Base-by-base conservation (phyloP, 2,888 invertebrate species). In the Agrotis exclamationis region DNA sequence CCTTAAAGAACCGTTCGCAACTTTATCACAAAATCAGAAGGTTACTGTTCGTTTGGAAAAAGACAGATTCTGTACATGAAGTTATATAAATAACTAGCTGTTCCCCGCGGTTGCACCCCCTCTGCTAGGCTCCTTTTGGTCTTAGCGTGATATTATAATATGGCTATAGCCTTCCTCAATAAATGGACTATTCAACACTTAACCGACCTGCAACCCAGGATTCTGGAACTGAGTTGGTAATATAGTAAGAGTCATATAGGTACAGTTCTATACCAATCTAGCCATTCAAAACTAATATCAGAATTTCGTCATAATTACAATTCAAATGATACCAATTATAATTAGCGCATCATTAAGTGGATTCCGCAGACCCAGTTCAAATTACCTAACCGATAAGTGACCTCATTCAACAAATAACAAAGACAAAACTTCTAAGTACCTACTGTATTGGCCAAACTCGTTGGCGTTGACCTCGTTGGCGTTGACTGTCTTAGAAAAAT, bases 341-440 rank as follows among this genome's bases (percentile, higher is more conserved):
- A 82, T 78, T 50, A 81, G 64, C 45, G 24, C 45, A 71, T 60
- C 24, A 53, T 67, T 63, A 45, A 57, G 44, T 71, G 54, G 57
- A 72, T 62, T 53, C 57, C 50, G 54, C 54, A 54, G 54, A 79
- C 53, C 48, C 33, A 72, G 47, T 78, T 54, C 60, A 72, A 72
- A 78, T 82, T 79, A 79, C 63, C 39, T 73, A 72, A 73, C 51
- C 64, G 74, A 82, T 82, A 72, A 64, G 68, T 63, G 68, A 62
- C 67, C 80, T 59, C 70, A 64, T 62, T 80, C 48, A 67, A 70
- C 64, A 60, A 66, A 53, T 59, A 53, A 59, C 63, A 69, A 59
- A 67, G 60, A 66, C 76, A 53, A 67, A 56, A 56, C 53, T 63
- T 16, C 51, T 14, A 33, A 39, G 54, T 45, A 50, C 18, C 24